These are phyloP conservation scores for Austrolebias charrua DNA, from an alignment of 2,797 vertebrate genomes.

Conservation along the genomic window DNA sequence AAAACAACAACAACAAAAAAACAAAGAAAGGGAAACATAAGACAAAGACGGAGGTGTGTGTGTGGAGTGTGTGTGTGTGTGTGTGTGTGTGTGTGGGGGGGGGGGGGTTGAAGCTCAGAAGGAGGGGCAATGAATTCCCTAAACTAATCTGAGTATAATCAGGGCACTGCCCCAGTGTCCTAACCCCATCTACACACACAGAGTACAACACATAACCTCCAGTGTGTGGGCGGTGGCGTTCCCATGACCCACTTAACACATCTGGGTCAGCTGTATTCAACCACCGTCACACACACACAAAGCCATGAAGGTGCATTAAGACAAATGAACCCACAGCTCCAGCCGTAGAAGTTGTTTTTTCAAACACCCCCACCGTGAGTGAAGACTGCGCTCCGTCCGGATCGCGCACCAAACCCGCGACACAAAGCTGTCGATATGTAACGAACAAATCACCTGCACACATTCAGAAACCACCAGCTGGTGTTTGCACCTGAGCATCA, in stretches of 20 bases:
- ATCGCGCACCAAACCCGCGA: slow-evolving; percentile 7
- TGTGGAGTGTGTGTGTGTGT: too few species aligned
- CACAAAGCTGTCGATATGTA: neutral
- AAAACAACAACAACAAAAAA: neutral
- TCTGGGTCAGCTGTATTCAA: slow-evolving; percentile 80
- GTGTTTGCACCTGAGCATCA: slow-evolving; percentile 28
- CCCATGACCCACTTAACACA: slow-evolving; percentile 82
- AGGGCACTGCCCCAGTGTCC: slow-evolving; percentile 77
- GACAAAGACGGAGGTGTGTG: neutral
- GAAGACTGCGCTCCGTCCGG: slow-evolving; percentile 1
- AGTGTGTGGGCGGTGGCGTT: slow-evolving; percentile 71
- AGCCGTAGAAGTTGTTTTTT: slow-evolving; percentile 10
- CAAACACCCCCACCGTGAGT: neutral
- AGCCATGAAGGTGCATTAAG: slow-evolving; percentile 37
- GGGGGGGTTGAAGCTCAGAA: slow-evolving; percentile 39
- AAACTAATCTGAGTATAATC: slow-evolving; percentile 79
- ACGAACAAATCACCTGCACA: slow-evolving; percentile 4
- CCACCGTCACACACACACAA: slow-evolving; percentile 32
- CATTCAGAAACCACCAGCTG: slow-evolving; percentile 15
- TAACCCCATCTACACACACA: slow-evolving; percentile 53
- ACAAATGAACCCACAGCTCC: slow-evolving; percentile 36
- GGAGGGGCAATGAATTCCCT: slow-evolving; percentile 70
- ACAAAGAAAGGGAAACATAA: neutral
- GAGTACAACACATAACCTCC: slow-evolving; percentile 58
- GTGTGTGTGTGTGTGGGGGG: neutral